Evolutionary conservation across 1,140 invertebrate genomes (phyloP).

Genomic region (Drosophila jambulina): DNA sequence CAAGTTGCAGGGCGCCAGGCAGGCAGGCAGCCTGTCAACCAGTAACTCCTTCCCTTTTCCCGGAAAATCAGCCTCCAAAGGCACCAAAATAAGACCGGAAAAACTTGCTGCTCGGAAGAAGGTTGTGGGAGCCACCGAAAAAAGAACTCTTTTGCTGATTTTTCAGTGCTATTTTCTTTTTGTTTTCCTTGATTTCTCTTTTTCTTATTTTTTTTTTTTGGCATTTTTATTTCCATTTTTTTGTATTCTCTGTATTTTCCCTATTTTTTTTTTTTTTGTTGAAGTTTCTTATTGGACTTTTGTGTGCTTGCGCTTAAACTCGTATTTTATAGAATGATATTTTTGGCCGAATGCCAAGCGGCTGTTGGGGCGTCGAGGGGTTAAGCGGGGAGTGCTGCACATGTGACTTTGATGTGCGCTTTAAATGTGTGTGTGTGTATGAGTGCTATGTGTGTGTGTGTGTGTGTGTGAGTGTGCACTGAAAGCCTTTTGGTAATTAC

Average conservation of each 20-base stretch:
- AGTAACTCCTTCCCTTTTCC: background rate
- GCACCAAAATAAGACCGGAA: background rate
- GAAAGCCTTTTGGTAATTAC: conserved; percentile 83
- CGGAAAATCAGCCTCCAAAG: conserved; percentile 1
- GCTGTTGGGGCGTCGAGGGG: background rate
- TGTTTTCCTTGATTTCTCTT: conserved; percentile 49
- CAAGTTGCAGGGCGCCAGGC: conserved; percentile 46
- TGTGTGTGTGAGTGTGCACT: conserved; percentile 59
- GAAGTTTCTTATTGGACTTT: conserved; percentile 81
- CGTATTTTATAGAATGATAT: conserved; percentile 84
- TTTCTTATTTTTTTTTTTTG: conserved; percentile 5
- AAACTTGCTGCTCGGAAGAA: background rate
- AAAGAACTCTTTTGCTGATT: conserved; percentile 30
- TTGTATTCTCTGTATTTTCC: conserved; percentile 31
- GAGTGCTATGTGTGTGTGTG: conserved; percentile 21
- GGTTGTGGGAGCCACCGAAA: conserved; percentile 13
- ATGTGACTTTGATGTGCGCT: conserved; percentile 63
- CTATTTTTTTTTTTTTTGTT: conserved; percentile 13
- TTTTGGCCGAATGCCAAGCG: conserved; percentile 70
- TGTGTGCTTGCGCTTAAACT: conserved; percentile 72
- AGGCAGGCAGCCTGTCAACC: conserved; percentile 37
- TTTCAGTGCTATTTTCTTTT: conserved; percentile 42
- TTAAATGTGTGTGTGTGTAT: conserved; percentile 4
- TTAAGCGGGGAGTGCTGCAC: conserved; percentile 1
- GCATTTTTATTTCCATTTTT: background rate